Percentiles rank a stretch among this genome's conserved stretches.
phyloP scores from a whole-genome alignment of 2,888 invertebrate genomes.

The Brenthis daphne region DNA sequence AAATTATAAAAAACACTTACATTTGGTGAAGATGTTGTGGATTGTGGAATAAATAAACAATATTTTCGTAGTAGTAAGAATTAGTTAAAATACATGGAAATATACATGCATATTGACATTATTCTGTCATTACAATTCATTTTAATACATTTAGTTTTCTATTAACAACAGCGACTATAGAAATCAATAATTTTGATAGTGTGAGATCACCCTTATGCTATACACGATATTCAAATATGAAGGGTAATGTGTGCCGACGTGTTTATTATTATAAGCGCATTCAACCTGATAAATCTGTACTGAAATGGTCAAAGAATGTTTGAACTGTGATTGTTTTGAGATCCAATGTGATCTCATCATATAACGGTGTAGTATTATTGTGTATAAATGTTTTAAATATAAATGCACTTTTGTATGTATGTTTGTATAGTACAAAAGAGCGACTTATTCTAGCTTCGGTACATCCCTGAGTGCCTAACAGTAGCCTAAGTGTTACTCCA shows the following conservation, averaged over 20 bases:
- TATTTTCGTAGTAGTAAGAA: too few species aligned
- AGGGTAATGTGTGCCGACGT: conserved; percentile 43
- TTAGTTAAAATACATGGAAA: too few species aligned
- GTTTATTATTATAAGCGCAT: conserved; percentile 43
- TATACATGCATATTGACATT: too few species aligned
- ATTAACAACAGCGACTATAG: background rate
- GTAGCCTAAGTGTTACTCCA: too few species aligned
- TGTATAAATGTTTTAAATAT: conserved; percentile 1
- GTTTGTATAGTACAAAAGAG: background rate
- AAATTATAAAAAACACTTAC: too few species aligned
- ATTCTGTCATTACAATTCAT: too few species aligned
- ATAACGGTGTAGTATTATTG: background rate
- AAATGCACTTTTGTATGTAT: background rate
- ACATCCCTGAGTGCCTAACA: too few species aligned
- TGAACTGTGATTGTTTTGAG: conserved; percentile 30
- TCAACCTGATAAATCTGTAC: conserved; percentile 40
- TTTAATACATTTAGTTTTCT: too few species aligned
- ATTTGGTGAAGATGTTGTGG: too few species aligned
- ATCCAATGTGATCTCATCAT: conserved; percentile 21
- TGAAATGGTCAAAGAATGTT: conserved; percentile 33
- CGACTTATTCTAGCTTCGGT: too few species aligned
- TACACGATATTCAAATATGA: conserved; percentile 52
- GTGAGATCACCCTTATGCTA: conserved; percentile 47
- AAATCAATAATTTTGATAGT: conserved; percentile 1
- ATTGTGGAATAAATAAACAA: too few species aligned